Conservation (phyloP, 23 tunicate species). For the Styela clava region DNA sequence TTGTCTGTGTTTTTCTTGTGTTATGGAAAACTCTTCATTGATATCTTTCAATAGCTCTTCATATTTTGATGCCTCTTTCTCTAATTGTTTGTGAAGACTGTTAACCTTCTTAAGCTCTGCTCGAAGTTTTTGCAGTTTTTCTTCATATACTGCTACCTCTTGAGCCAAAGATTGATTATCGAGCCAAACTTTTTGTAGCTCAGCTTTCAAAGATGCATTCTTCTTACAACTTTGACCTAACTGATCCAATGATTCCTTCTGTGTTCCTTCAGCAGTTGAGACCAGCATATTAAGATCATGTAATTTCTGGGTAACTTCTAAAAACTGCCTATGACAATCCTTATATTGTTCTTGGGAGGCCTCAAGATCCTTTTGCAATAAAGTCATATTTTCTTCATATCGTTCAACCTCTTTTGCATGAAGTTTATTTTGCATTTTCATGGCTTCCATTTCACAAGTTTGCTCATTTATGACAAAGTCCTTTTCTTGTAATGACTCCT, state of each 20-base stretch:
- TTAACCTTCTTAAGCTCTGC: conserved; percentile 52
- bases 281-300: conserved; percentile 75
- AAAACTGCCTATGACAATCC: conserved; percentile 66
- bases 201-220: conserved; percentile 69
- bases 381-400: conserved; percentile 52
- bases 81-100: conserved; percentile 52
- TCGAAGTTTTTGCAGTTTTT: conserved; percentile 56
- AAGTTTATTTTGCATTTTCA: conserved; percentile 38
- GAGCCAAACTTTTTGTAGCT: conserved; percentile 77
- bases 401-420: conserved; percentile 37
- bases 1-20: conserved; percentile 58
- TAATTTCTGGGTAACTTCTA: conserved; percentile 53
- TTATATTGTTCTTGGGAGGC: conserved; percentile 67
- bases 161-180: conserved; percentile 84
- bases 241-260: conserved; percentile 79
- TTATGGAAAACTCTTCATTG: conserved; percentile 41
- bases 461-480: conserved; percentile 18
- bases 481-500: conserved; percentile 12
- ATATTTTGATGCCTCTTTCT: conserved; percentile 52
- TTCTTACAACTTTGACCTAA: conserved; percentile 77
- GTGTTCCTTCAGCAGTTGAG: conserved; percentile 70
- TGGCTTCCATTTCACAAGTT: conserved; percentile 29
- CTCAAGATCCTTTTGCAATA: conserved; percentile 62
- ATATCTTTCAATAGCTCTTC: conserved; percentile 55
- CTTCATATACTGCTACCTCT: conserved; percentile 93